Conservation (phyloP, 2,113 vertebrate genomes). For the Chaetodon trifascialis region DNA sequence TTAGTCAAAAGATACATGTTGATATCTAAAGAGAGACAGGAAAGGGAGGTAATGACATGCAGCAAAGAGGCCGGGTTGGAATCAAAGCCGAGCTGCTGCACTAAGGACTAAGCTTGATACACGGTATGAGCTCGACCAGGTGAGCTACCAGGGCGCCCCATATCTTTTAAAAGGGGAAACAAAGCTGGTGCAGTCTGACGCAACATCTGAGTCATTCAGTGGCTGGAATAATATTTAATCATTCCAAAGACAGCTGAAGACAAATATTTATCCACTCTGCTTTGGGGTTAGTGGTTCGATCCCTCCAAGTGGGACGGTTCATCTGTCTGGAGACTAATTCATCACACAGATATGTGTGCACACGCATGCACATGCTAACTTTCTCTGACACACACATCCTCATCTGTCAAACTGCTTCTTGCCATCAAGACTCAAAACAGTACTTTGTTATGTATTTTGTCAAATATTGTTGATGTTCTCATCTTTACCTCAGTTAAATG, state of each 20-base stretch:
- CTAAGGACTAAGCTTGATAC: too few species aligned
- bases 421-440: not conserved
- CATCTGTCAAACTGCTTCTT: constrained; percentile 8
- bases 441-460: not conserved
- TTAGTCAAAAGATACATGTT: not conserved
- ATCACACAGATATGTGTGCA: constrained; percentile 52
- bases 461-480: not conserved
- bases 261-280: constrained; percentile 68
- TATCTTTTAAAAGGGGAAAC: constrained; percentile 3
- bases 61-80: too few species aligned
- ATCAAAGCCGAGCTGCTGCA: too few species aligned
- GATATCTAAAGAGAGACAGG: too few species aligned
- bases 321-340: constrained; percentile 58
- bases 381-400: not conserved
- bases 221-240: constrained; percentile 60
- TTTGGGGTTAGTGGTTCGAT: constrained; percentile 41
- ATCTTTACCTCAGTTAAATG: constrained; percentile 3
- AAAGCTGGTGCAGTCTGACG: constrained; percentile 31
- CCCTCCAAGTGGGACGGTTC: constrained; percentile 40
- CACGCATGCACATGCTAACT: not conserved
- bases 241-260: constrained; percentile 53
- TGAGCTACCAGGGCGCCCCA: too few species aligned
- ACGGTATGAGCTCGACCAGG: too few species aligned
- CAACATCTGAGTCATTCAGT: constrained; percentile 29
- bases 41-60: too few species aligned